Percentiles rank a stretch among this genome's conserved stretches.
Conservation (phyloP, 2,888 invertebrate genomes). For the Zhuqinia jingwanae region DNA sequence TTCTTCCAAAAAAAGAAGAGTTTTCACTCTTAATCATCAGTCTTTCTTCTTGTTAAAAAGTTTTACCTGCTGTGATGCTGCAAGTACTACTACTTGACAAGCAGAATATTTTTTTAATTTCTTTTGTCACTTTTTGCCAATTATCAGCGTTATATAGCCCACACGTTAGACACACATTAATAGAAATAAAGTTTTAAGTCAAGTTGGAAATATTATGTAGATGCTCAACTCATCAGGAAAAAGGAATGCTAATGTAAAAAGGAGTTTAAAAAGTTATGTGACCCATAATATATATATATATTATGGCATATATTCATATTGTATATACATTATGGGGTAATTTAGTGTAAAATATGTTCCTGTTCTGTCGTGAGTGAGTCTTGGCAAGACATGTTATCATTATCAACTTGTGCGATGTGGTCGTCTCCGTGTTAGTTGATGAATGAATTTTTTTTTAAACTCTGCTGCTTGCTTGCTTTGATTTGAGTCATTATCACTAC, state of each 20-base stretch:
- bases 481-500: too few species aligned
- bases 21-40: not conserved
- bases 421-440: too few species aligned
- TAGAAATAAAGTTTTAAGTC: not conserved
- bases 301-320: not conserved
- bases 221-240: too few species aligned
- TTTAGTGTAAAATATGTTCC: too few species aligned
- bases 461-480: too few species aligned
- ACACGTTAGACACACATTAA: not conserved
- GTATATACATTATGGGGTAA: too few species aligned
- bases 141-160: not conserved
- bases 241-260: not conserved
- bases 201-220: too few species aligned
- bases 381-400: too few species aligned
- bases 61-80: not conserved
- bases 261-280: not conserved
- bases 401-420: too few species aligned
- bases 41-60: slow-evolving; percentile 13
- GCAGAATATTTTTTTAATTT: slow-evolving; percentile 19
- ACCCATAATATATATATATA: not conserved
- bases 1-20: too few species aligned
- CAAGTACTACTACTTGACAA: not conserved
- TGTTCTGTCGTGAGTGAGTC: too few species aligned
- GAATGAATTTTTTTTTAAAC: too few species aligned
- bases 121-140: slow-evolving; percentile 39